A percentile compares a stretch with the other conserved stretches of the same genome.
Conservation (phyloP, 2,888 invertebrate species). For the Anticlea derivata region DNA sequence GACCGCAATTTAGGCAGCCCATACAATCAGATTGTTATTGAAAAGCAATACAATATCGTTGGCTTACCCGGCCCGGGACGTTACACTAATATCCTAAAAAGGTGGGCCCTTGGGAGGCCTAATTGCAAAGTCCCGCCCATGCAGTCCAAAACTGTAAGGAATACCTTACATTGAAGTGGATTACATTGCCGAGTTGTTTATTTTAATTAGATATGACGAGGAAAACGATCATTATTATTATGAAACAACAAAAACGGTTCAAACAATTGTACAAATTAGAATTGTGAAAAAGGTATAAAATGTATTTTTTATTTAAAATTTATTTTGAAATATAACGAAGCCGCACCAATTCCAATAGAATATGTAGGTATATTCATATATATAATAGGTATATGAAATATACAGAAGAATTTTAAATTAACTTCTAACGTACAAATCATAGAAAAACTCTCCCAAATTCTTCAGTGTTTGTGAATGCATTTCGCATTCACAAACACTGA, state of each 20-base stretch:
- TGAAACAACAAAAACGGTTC: not conserved
- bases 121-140: constrained; percentile 23
- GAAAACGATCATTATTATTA: not conserved
- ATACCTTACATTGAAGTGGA: constrained; percentile 18
- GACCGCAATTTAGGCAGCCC: constrained; percentile 9
- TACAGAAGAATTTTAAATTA: constrained; percentile 4
- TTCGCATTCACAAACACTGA: constrained; percentile 8
- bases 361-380: no score
- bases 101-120: constrained; percentile 18
- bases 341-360: not conserved
- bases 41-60: constrained; percentile 19
- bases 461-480: no score
- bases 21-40: constrained; percentile 25
- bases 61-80: constrained; percentile 6
- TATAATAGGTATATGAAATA: no score
- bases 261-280: not conserved
- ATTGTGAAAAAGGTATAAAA: not conserved
- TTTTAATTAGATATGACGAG: no score
- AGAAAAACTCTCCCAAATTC: not conserved
- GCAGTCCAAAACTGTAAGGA: not conserved
- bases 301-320: not conserved
- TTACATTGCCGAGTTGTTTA: constrained; percentile 18
- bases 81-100: constrained; percentile 16
- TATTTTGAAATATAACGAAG: not conserved
- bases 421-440: no score